Evolutionary conservation across 2,888 invertebrate genomes (phyloP).

Genomic region (Mythimna lalbum): DNA sequence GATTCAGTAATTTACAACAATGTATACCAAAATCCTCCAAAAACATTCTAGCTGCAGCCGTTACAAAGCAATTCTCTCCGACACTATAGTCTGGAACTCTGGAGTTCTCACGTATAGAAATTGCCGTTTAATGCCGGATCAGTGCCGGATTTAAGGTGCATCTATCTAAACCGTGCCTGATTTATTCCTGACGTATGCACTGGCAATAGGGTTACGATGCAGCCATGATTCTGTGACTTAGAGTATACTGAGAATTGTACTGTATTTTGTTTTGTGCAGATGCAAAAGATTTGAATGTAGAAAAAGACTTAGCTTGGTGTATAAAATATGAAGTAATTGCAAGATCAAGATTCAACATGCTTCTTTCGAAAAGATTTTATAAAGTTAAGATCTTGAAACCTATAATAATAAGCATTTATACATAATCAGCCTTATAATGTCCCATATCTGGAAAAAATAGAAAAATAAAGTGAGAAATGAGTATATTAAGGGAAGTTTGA

Average conservation of each 20-base stretch:
- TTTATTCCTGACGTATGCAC: constrained; percentile 72
- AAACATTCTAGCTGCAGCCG: constrained; percentile 20
- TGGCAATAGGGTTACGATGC: constrained; percentile 49
- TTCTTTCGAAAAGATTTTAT: not conserved
- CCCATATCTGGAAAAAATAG: too few species aligned
- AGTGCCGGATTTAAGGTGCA: constrained; percentile 67
- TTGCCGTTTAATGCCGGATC: constrained; percentile 69
- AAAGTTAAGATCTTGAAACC: not conserved
- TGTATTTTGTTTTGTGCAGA: constrained; percentile 32
- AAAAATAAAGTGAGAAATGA: too few species aligned
- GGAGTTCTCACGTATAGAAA: constrained; percentile 60
- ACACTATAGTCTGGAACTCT: constrained; percentile 44
- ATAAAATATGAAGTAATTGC: not conserved
- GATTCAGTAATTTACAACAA: not conserved
- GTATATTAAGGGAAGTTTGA: too few species aligned
- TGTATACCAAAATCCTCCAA: constrained; percentile 6
- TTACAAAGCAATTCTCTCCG: constrained; percentile 28
- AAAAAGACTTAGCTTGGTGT: not conserved
- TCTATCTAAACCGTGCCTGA: constrained; percentile 69
- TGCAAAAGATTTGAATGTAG: not conserved
- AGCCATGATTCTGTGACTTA: constrained; percentile 42
- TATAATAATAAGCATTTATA: too few species aligned
- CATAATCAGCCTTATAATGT: too few species aligned
- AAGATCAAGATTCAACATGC: not conserved
- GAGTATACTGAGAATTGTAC: constrained; percentile 39